A percentile compares a stretch with the other conserved stretches of the same genome.
Conservation (phyloP, 2,888 invertebrate species). For the Ernsta delagoae region DNA sequence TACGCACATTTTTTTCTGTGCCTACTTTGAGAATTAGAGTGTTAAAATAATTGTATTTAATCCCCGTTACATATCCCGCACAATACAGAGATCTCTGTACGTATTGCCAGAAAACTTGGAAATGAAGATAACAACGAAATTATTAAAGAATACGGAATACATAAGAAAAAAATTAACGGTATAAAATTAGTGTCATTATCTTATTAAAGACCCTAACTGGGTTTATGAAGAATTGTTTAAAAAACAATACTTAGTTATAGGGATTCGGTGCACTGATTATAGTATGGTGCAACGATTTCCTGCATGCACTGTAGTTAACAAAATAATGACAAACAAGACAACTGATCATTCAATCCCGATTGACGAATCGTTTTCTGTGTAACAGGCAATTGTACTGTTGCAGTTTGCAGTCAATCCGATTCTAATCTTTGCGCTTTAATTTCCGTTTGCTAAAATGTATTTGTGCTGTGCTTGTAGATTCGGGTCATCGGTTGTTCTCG, state of each 20-base stretch:
- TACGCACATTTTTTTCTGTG: too few relatives aligned
- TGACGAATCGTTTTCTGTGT: conserved; percentile 39
- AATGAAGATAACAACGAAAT: too few relatives aligned
- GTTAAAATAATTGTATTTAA: too few relatives aligned
- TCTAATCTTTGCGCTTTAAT: conserved; percentile 50
- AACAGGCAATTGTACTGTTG: conserved; percentile 43
- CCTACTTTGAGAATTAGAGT: too few relatives aligned
- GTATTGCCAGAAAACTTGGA: too few relatives aligned
- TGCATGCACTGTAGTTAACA: conserved; percentile 49
- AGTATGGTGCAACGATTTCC: conserved; percentile 37
- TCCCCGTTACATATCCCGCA: too few relatives aligned
- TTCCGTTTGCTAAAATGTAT: conserved; percentile 48
- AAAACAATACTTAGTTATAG: conserved; percentile 46
- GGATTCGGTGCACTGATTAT: conserved; percentile 45
- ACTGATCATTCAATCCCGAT: conserved; percentile 28
- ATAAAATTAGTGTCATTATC: conserved; percentile 53
- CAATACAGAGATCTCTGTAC: too few relatives aligned
- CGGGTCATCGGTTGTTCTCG: conserved; percentile 49
- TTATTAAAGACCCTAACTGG: conserved; percentile 54
- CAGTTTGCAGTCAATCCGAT: conserved; percentile 50
- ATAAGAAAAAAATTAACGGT: conserved; percentile 20
- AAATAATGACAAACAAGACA: conserved; percentile 39
- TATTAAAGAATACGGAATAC: too few relatives aligned
- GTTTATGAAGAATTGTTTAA: conserved; percentile 40
- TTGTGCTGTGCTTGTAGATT: conserved; percentile 45